Evolutionary conservation across 2,888 invertebrate genomes (phyloP).

Genomic region (Synanthedon vespiformis): DNA sequence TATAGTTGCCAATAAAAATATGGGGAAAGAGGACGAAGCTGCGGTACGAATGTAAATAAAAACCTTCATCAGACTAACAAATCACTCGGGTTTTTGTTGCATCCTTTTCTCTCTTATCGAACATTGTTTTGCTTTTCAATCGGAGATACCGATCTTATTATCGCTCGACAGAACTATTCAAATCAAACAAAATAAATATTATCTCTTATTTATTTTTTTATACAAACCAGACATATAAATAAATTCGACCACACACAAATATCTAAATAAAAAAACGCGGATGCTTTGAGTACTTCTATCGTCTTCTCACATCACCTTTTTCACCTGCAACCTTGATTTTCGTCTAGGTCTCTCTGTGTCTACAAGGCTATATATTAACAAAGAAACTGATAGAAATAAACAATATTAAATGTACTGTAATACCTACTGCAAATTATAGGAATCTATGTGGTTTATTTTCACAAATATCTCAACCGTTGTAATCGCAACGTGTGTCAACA

Average conservation of each 20-base stretch:
- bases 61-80: constrained; percentile 49
- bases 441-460: too few relatives aligned
- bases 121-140: constrained; percentile 24
- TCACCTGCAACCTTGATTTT: too few relatives aligned
- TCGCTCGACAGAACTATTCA: constrained; percentile 4
- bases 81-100: constrained; percentile 40
- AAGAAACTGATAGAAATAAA: too few relatives aligned
- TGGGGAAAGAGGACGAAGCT: constrained; percentile 1
- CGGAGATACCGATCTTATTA: constrained; percentile 14
- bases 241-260: not conserved
- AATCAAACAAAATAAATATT: not conserved
- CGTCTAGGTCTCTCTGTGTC: too few relatives aligned
- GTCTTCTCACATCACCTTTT: too few relatives aligned
- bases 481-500: not conserved
- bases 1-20: constrained; percentile 1
- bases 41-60: constrained; percentile 28
- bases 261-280: too few relatives aligned
- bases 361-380: too few relatives aligned
- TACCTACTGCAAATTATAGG: too few relatives aligned
- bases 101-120: not conserved
- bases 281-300: too few relatives aligned
- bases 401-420: too few relatives aligned
- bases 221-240: not conserved
- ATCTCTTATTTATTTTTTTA: not conserved
- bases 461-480: too few relatives aligned